Evolutionary conservation across 2,113 vertebrate species (phyloP), one percentile per base, ranked within the genome.

Genomic region (Gasterosteus nipponicus): DNA sequence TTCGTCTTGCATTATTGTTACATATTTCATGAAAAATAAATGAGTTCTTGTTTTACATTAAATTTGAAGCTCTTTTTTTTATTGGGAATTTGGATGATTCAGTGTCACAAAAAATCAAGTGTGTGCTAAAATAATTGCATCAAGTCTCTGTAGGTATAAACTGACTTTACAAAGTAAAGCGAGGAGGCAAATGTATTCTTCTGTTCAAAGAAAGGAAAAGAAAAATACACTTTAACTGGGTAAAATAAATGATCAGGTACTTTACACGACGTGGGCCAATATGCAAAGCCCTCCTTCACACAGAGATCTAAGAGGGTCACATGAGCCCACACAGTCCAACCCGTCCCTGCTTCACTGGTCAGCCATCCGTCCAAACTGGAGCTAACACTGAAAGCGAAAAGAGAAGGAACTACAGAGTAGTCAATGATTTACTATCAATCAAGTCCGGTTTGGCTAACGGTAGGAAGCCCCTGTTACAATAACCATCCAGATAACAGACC

Each of bases 1-100:
- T 83, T n/a, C n/a, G n/a, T 80, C 2, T 26, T 22, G 71, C 69
- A 38, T 44, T 35, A 3, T 49, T 69, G 19, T 75, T 56, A 64
- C 7, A 54, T 81, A 75, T 90, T 86, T 81, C 77, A 69, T 0
- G 2, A 64, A 18, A 75, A 87, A 86, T 85, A 89, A 91, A 89
- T 1, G 0, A 14, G 0, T n/a, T n/a, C n/a, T 19, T 46, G 0
- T 76, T 35, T 0, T 76, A 38, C 60, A 29, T 15, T 44, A 0
- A n/a, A 2, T 71, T 18, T 75, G 39, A 53, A 0, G 41, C 26
- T 39, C 74, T n/a, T n/a, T n/a, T n/a, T 18, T 31, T 16, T 18
- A 5, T 5, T 61, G 19, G 5, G 42, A 41, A 35, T 59, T n/a
- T 46, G 72, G 2, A 8, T 61, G 73, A 22, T 26, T 69, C 29